phyloP scores from a whole-genome alignment of 2,113 vertebrate genomes.

The Odontesthes bonariensis region DNA sequence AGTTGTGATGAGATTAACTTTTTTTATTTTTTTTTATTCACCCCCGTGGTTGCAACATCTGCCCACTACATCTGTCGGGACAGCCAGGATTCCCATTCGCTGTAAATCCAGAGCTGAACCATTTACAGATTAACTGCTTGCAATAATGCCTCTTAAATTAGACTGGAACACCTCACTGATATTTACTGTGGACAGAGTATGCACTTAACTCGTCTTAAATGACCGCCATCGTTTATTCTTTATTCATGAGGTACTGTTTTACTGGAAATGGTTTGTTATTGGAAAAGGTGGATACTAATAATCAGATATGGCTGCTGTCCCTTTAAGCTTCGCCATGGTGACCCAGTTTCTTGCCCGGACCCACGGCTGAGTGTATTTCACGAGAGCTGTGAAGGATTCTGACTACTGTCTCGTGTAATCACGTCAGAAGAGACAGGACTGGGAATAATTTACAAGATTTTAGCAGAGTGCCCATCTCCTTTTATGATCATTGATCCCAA shows the following conservation, averaged over 20 bases:
- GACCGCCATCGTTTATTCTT: not conserved
- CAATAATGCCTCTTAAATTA: slow-evolving; percentile 66
- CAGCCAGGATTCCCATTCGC: slow-evolving; percentile 58
- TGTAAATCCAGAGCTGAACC: slow-evolving; percentile 75
- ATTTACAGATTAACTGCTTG: slow-evolving; percentile 79
- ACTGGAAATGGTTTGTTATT: slow-evolving; percentile 9
- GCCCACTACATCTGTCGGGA: slow-evolving; percentile 77
- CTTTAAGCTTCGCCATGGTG: slow-evolving; percentile 77
- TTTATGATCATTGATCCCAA: slow-evolving; percentile 27
- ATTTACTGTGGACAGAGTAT: slow-evolving; percentile 4
- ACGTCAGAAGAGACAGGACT: slow-evolving; percentile 66
- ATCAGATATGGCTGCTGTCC: slow-evolving; percentile 51
- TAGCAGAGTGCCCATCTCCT: slow-evolving; percentile 19
- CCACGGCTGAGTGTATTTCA: slow-evolving; percentile 73
- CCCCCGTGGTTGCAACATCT: slow-evolving; percentile 76
- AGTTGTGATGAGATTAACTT: slow-evolving; percentile 72
- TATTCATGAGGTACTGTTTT: not conserved
- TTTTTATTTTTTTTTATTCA: slow-evolving; percentile 48
- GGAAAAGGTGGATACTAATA: slow-evolving; percentile 25
- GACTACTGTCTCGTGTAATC: slow-evolving; percentile 75
- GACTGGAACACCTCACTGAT: slow-evolving; percentile 27
- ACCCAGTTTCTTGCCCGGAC: slow-evolving; percentile 78
- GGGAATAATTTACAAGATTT: slow-evolving; percentile 65
- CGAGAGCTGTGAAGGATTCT: slow-evolving; percentile 72
- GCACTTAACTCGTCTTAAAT: slow-evolving; percentile 14